Evolutionary conservation across 2,113 vertebrate species (phyloP), one percentile per base, ranked within the genome.

Genomic region (Ifrita kowaldi): DNA sequence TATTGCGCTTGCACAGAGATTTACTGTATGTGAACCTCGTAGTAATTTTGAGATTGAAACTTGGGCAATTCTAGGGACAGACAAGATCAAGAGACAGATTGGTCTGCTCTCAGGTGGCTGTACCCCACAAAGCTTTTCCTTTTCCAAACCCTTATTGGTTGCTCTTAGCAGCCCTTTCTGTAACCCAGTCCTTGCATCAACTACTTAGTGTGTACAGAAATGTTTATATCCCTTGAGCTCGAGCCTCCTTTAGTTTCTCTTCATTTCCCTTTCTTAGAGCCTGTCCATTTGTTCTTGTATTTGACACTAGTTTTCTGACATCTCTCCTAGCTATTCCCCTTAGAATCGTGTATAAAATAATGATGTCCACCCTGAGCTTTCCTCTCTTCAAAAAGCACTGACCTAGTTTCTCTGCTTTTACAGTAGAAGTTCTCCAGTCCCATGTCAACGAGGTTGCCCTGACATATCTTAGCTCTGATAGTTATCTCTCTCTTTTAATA

Each of bases 361-460:
- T 95, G 92, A 97, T 92, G 95, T 97, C 96, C 96, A 97, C 74
- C 94, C 96, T 89, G 91, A 95, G 96, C 96, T 94, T 96, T 89
- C 93, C 89, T 95, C 84, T 97, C 95, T 95, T 89, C 90, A 95
- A 94, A 97, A 96, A 96, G 86, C 96, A 81, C 90, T 97, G 97
- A 97, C 96, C 97, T 96, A 96, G 93, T 97, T 97, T 97, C 76
- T 81, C 89, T 77, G 91, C 94, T 96, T 97, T 97, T 93, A 91
- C 89, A 60, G 84, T 84, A 81, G 90, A 97, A 96, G 90, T 95
- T 91, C 94, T 97, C 96, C 91, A 93, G 92, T 97, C 94, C 93
- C 89, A 93, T 94, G 96, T 94, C 96, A 96, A 95, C 21, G 96
- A 97, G 94, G 91, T 94, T 97, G 92, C 92, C 94, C 95, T 95